Evolutionary conservation across 2,888 invertebrate genomes (phyloP).

Genomic region (Himalopsyche anomala): DNA sequence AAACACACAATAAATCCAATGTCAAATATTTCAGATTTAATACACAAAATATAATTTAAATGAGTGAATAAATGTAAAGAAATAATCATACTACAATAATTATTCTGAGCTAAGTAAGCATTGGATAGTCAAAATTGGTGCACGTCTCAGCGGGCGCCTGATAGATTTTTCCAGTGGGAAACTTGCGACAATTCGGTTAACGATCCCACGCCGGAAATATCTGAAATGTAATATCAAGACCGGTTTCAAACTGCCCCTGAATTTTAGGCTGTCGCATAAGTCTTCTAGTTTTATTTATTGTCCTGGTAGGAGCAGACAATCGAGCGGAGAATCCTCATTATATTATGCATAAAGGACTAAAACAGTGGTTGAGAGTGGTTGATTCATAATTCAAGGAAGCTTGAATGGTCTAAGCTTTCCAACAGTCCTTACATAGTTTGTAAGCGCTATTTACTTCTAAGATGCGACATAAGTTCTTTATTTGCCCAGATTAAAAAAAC

Average conservation of each 20-base stretch:
- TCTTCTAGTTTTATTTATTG: conserved; percentile 4
- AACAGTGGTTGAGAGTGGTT: no score
- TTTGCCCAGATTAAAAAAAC: no score
- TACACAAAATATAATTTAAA: background rate
- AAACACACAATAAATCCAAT: background rate
- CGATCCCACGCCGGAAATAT: conserved; percentile 17
- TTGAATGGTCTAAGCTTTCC: no score
- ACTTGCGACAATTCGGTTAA: background rate
- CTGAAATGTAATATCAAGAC: conserved; percentile 3
- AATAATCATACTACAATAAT: background rate
- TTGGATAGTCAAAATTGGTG: background rate
- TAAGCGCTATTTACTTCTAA: no score
- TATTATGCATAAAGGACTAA: no score
- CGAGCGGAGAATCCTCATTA: background rate
- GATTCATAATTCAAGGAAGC: no score
- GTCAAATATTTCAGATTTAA: background rate
- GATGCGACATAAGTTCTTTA: no score
- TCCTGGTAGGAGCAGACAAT: conserved; percentile 16
- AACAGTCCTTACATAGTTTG: no score
- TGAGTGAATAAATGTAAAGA: background rate
- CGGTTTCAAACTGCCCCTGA: conserved; percentile 15
- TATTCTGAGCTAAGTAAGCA: background rate
- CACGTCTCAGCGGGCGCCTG: background rate
- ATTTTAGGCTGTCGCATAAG: background rate
- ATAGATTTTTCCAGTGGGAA: background rate